A percentile compares a stretch with the other conserved stretches of the same genome.
Conservation (phyloP, 2,113 vertebrate species). For the Podiceps cristatus region DNA sequence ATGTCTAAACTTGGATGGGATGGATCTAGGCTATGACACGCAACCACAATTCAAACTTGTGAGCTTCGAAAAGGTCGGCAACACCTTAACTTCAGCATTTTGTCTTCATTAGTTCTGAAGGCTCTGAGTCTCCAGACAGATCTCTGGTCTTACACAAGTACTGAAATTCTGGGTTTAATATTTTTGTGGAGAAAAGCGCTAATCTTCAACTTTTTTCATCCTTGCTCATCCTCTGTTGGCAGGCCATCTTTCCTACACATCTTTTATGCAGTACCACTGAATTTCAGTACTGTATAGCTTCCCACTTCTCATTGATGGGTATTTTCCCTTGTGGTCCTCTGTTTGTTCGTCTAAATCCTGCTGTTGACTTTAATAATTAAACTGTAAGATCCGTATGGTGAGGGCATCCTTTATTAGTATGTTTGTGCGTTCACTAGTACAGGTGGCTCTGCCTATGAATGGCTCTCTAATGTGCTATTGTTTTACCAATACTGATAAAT, state of each 20-base stretch:
- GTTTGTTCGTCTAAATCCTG: not conserved
- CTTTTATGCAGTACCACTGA: not conserved
- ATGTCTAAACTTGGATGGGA: not conserved
- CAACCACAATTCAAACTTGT: not conserved
- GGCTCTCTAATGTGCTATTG: not conserved
- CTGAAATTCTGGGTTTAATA: not conserved
- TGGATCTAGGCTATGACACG: not conserved
- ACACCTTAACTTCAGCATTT: not conserved
- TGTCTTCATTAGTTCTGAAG: conserved; percentile 18
- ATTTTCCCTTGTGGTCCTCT: not conserved
- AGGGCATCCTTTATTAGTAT: not conserved
- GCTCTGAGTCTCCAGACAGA: not conserved
- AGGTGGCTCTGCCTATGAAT: accelerated
- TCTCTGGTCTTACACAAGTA: not conserved
- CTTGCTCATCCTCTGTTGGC: not conserved
- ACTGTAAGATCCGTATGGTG: not conserved
- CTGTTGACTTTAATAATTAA: not conserved
- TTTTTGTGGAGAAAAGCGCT: not conserved
- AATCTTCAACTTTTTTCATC: not conserved
- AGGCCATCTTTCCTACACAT: not conserved
- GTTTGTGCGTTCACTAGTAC: not conserved
- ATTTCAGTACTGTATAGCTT: not conserved
- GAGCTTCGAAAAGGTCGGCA: not conserved
- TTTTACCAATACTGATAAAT: not conserved
- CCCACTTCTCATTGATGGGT: not conserved